A percentile compares a stretch with the other conserved stretches of the same genome.
Evolutionary conservation across 2,113 vertebrate species (phyloP).

Genomic region (Cyprinodon tularosa): DNA sequence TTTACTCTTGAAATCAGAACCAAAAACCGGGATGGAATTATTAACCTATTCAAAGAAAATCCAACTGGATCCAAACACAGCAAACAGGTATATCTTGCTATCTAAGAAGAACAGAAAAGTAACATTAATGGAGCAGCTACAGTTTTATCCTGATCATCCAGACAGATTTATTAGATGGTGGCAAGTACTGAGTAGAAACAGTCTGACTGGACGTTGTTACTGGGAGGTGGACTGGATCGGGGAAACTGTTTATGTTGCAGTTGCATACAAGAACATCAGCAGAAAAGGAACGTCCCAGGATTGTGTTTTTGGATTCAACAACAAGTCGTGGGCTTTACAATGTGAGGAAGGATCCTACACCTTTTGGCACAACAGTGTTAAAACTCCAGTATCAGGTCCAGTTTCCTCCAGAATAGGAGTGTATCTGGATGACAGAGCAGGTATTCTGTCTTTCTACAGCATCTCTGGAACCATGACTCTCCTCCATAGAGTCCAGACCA

Average conservation of each 20-base stretch:
- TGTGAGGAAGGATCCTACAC: rapidly evolving
- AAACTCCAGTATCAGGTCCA: neutral
- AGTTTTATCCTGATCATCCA: neutral
- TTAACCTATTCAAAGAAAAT: neutral
- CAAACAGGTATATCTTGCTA: rapidly evolving
- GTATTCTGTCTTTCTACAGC: no score
- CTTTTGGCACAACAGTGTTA: rapidly evolving
- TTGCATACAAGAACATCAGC: neutral
- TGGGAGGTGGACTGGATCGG: neutral
- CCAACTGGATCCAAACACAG: conserved; percentile 24
- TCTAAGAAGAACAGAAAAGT: conserved; percentile 23
- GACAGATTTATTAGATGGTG: neutral
- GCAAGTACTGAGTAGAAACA: conserved; percentile 17
- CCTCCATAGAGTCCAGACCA: neutral
- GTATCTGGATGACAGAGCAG: no score
- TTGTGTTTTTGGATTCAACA: neutral
- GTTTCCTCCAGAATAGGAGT: no score
- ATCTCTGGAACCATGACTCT: neutral
- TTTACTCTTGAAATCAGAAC: neutral
- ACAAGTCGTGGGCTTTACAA: neutral
- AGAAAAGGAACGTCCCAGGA: neutral
- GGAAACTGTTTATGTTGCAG: neutral
- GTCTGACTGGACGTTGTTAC: conserved; percentile 12
- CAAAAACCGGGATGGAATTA: conserved; percentile 10
- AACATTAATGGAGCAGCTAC: rapidly evolving